Evolutionary conservation across 2,888 invertebrate genomes (phyloP).

Genomic region (Metallyticus violacea): DNA sequence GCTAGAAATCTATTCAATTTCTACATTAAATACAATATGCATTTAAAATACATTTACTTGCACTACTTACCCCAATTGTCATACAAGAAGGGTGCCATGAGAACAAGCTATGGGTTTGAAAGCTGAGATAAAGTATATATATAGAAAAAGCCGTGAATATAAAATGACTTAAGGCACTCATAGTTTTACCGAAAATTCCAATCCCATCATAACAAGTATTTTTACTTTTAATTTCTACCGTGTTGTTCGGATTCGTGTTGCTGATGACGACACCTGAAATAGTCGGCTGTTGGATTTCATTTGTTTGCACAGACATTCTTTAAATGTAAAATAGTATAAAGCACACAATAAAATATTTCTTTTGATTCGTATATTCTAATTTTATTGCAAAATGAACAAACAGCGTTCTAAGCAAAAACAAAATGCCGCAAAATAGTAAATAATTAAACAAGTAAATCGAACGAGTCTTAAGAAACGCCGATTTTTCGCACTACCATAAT

Average conservation of each 20-base stretch:
- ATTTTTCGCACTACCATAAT: no score
- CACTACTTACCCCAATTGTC: slow-evolving; percentile 28
- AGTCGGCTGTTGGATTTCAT: background rate
- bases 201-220: background rate
- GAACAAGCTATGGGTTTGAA: slow-evolving; percentile 18
- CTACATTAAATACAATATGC: no score
- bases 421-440: no score
- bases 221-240: background rate
- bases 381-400: no score
- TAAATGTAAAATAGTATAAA: background rate
- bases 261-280: background rate
- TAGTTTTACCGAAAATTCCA: background rate
- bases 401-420: no score
- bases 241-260: background rate
- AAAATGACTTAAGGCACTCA: slow-evolving; percentile 22
- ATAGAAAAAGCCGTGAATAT: slow-evolving; percentile 18
- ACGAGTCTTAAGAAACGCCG: no score
- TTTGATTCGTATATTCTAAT: no score
- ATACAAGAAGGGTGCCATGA: slow-evolving; percentile 30
- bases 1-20: no score
- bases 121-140: slow-evolving; percentile 21
- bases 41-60: no score
- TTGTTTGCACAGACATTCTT: background rate
- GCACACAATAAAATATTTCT: background rate
- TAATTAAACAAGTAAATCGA: no score